Evolutionary conservation across 2,888 invertebrate species (phyloP), one percentile per base, ranked within the genome.

Genomic region (Ormyrus nitidulus): DNA sequence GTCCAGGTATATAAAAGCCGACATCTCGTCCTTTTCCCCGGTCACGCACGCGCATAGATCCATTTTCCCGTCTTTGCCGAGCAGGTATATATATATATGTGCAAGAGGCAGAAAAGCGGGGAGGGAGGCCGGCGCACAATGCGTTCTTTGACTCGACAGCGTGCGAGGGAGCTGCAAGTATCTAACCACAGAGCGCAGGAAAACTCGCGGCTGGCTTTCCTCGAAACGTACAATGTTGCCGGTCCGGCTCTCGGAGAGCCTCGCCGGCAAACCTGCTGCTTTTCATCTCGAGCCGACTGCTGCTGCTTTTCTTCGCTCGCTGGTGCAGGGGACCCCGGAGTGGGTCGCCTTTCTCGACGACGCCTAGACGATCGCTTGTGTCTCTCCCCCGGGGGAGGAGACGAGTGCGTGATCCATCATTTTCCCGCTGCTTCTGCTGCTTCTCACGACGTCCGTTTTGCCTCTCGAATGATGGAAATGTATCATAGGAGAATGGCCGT

Each of bases 1-100:
- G 76, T 72, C 62, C 76, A 80, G 80, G 80, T 80, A 80, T 66
- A 75, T 5, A 69, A 62, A 76, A 71, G 65, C 75, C 51, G 74
- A 70, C 70, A 58, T 49, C 48, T 44, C 46, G 68, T 79, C 69
- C 66, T 64, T 73, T 73, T 75, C n/a, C 70, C 59, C 70, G 49
- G 46, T 13, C 19, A 70, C 48, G 70, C 59, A 70, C 34, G 59
- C 34, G n/a, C 58, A 13, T 49, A 7, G 59, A 46, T 7, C 10
- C 19, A 48, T 10, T 59, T 70, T 59, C 48, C 49, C 54, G 6
- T 59, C 59, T 49, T 34, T 13, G 10, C 49, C 58, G 4, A 59
- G 70, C 59, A 70, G 59, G 49, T 19, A 19, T 19, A 19, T 19
- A 19, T 19, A 19, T 49, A 34, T 34, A 4, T 4, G 34, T 4